Evolutionary conservation across 2,888 invertebrate genomes (phyloP), one percentile per base, ranked within the genome.

Genomic region (Ectropis crepuscularia): DNA sequence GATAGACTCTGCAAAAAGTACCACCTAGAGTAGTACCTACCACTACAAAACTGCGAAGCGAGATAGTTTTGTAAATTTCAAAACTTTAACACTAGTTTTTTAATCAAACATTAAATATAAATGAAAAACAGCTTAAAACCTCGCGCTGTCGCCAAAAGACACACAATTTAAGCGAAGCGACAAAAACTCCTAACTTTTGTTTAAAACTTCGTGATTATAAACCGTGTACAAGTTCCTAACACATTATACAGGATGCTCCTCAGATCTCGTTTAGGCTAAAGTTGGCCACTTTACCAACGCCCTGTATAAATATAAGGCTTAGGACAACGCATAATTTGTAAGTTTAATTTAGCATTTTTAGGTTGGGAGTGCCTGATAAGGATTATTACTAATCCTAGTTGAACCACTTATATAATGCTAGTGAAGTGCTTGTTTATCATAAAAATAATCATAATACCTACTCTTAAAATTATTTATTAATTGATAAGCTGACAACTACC

Each of bases 261-360:
- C 43, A 59, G 63, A 67, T 71, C 67, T 67, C 67, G 71, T 69
- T 70, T 65, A 53, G 61, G 59, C 58, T 49, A 67, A 71, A 71
- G 69, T 69, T 69, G 62, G 58, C 66, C 57, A 67, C 62, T 69
- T 71, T 69, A 53, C 62, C 41, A 62, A 50, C 69, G 67, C 51
- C 51, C 71, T 69, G 64, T 71, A 67, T 69, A 71, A 67, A 65
- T 55, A 65, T 67, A 53, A 62, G 63, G 62, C 65, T 68, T 65
- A 63, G 57, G 57, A 60, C 63, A 65, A 51, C 59, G 69, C 61
- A 57, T 70, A 70, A 65, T 67, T 68, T 67, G 65, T 71, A 65
- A 65, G 61, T 66, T 61, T 70, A 55, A 63, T 63, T 54, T 63
- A 58, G 58, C 49, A 63, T 63, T 61, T 61, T 53, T 48, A 53